A percentile compares a stretch with the other conserved stretches of the same genome.
Evolutionary conservation across 2,113 vertebrate species (phyloP).

Genomic region (Carollia perspicillata): DNA sequence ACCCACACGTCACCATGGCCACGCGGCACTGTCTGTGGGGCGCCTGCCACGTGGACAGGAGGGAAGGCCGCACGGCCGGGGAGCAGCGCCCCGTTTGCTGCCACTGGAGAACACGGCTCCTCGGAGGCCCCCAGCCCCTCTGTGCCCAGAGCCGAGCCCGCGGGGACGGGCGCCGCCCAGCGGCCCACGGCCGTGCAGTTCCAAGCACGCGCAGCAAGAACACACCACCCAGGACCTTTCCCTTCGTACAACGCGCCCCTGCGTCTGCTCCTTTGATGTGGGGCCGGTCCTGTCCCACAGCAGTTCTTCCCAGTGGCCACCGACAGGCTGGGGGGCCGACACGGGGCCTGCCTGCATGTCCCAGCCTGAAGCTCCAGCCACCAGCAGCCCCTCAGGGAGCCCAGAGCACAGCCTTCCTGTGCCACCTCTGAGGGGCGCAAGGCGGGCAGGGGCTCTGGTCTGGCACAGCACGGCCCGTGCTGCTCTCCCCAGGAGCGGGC

Average conservation of each 20-base stretch:
- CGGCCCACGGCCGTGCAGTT: not conserved
- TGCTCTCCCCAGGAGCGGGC: too few species aligned
- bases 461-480: too few species aligned
- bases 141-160: not conserved
- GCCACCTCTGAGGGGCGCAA: too few species aligned
- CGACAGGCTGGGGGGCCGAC: not conserved
- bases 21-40: not conserved
- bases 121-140: not conserved
- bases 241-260: not conserved
- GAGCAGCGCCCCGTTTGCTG: not conserved
- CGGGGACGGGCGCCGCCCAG: not conserved
- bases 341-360: not conserved
- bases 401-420: too few species aligned
- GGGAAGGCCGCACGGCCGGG: not conserved
- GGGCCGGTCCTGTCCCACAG: not conserved
- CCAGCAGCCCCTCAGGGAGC: not conserved
- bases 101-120: not conserved
- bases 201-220: not conserved
- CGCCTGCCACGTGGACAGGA: not conserved
- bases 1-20: not conserved
- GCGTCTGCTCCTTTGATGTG: constrained; percentile 16
- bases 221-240: not conserved
- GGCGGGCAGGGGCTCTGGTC: too few species aligned
- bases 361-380: not conserved
- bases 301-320: not conserved